Percentiles rank a stretch among this genome's conserved stretches.
These are phyloP conservation scores for Psephotus haematonotus DNA, from an alignment of 2,113 vertebrate species.

Conservation along the genomic window DNA sequence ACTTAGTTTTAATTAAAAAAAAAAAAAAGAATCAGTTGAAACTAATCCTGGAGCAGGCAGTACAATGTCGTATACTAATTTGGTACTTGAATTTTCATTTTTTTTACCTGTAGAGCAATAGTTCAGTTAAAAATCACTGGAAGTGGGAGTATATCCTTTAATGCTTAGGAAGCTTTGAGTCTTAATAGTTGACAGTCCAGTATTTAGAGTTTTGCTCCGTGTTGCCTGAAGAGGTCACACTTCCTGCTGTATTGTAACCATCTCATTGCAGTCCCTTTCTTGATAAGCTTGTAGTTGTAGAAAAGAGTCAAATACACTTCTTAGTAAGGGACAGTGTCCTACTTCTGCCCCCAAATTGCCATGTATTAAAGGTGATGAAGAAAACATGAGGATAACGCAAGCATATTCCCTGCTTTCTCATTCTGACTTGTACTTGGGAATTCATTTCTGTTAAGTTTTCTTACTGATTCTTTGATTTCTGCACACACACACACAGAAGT, in stretches of 20 bases:
- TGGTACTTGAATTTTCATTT: not conserved
- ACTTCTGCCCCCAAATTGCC: not conserved
- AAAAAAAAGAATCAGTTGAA: not conserved
- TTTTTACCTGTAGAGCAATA: not conserved
- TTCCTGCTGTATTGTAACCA: not conserved
- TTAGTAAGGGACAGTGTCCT: accelerated
- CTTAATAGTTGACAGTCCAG: not conserved
- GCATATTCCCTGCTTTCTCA: not conserved
- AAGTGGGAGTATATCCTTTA: not conserved
- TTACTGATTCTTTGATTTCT: not conserved
- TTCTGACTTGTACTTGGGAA: not conserved
- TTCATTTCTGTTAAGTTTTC: not conserved
- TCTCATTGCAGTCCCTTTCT: not conserved
- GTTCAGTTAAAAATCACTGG: not conserved
- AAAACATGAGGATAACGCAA: not conserved
- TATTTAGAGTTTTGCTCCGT: not conserved
- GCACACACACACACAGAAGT: not conserved
- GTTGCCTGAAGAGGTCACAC: not conserved
- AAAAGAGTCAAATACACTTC: not conserved
- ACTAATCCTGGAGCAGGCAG: not conserved
- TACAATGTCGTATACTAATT: not conserved
- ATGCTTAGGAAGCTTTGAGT: not conserved
- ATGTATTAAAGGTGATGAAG: not conserved
- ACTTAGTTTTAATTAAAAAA: not conserved
- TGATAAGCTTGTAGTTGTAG: not conserved